These are phyloP conservation scores for Tapirus terrestris DNA, from an alignment of 2,113 vertebrate species.

Conservation along the genomic window DNA sequence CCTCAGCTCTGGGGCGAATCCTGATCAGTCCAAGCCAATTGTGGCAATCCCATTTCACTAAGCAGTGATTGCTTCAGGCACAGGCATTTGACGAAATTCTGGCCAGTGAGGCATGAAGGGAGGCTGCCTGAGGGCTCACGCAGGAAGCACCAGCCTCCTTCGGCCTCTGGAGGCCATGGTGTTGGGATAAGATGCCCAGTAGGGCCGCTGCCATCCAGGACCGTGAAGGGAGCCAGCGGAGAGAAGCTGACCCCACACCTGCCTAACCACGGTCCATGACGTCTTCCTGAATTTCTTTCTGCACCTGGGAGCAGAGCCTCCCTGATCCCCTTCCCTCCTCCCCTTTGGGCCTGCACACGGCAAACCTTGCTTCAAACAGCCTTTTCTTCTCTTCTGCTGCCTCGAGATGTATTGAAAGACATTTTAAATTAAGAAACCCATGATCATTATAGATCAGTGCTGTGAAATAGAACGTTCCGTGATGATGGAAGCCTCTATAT, in stretches of 20 bases:
- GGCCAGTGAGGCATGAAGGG: background rate
- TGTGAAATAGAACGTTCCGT: background rate
- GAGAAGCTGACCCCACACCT: background rate
- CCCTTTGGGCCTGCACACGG: background rate
- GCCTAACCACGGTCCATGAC: background rate
- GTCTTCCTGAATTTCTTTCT: background rate
- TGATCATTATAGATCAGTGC: background rate
- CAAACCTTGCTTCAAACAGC: background rate
- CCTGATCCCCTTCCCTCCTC: background rate
- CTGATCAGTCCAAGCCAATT: background rate
- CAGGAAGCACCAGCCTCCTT: rapidly evolving
- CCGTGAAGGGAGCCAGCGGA: background rate
- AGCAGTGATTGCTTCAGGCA: background rate
- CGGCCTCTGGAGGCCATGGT: rapidly evolving
- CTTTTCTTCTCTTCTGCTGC: background rate
- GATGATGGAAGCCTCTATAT: rapidly evolving
- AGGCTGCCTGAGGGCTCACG: rapidly evolving
- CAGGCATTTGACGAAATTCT: background rate
- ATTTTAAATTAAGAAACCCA: background rate
- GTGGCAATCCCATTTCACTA: background rate
- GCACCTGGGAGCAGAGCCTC: rapidly evolving
- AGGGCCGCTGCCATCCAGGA: background rate
- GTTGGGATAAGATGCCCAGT: background rate
- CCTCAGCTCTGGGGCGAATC: background rate
- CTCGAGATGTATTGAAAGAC: background rate